Percentiles rank a stretch among this genome's conserved stretches.
These are phyloP conservation scores for Lasioglossum figueresi DNA, from an alignment of 2,888 invertebrate genomes.

Conservation along the genomic window DNA sequence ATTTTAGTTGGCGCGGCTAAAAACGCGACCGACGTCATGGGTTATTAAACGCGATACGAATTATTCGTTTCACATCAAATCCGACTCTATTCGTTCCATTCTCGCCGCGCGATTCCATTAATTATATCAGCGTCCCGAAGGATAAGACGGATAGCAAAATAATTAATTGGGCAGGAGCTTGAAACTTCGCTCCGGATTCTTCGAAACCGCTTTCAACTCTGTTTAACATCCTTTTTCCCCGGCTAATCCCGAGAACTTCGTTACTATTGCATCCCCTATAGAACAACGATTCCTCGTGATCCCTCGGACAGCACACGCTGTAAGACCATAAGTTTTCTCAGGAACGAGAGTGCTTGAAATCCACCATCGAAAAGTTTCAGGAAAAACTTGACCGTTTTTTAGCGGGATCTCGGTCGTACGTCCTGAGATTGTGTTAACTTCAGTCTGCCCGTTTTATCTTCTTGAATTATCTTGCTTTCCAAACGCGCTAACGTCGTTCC, in stretches of 20 bases:
- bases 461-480: neutral
- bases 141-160: slow-evolving; percentile 36
- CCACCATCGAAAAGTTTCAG: slow-evolving; percentile 36
- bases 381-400: slow-evolving; percentile 50
- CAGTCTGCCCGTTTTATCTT: neutral
- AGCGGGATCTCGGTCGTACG: slow-evolving; percentile 26
- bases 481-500: neutral
- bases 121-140: slow-evolving; percentile 28
- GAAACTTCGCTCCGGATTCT: slow-evolving; percentile 23
- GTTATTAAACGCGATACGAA: neutral
- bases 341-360: slow-evolving; percentile 33
- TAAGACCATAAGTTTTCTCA: slow-evolving; percentile 48
- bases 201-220: slow-evolving; percentile 30
- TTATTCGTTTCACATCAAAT: neutral
- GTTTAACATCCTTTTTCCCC: slow-evolving; percentile 35
- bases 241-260: slow-evolving; percentile 39
- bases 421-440: slow-evolving; percentile 1
- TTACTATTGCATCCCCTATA: slow-evolving; percentile 36
- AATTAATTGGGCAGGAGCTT: slow-evolving; percentile 37
- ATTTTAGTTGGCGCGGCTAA: neutral
- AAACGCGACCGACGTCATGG: neutral
- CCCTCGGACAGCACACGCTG: slow-evolving; percentile 35
- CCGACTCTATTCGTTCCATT: slow-evolving; percentile 17
- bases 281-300: slow-evolving; percentile 44
- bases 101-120: slow-evolving; percentile 20